A percentile compares a stretch with the other conserved stretches of the same genome.
phyloP scores from a whole-genome alignment of 1,140 invertebrate species.

The Homalodisca vitripennis region DNA sequence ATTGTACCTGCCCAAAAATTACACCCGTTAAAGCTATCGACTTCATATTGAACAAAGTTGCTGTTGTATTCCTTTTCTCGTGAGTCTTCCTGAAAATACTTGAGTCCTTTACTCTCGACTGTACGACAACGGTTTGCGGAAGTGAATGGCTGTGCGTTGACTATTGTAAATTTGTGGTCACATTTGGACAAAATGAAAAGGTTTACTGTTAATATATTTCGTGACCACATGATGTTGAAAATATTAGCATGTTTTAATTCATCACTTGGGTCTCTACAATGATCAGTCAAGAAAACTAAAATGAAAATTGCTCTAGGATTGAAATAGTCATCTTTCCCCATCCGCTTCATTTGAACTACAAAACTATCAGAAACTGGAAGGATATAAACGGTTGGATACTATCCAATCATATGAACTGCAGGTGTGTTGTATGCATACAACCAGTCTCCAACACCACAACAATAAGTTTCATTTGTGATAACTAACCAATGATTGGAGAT shows the following conservation, averaged over 20 bases:
- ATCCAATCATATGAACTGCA: no score
- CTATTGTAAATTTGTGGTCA: neutral
- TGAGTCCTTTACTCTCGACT: neutral
- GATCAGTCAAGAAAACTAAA: neutral
- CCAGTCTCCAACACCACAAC: neutral
- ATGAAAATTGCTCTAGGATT: neutral
- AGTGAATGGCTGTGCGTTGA: neutral
- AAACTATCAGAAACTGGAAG: neutral
- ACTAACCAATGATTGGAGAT: neutral
- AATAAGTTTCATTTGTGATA: neutral
- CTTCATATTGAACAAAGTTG: neutral
- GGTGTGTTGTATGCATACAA: neutral
- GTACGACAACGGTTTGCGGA: neutral
- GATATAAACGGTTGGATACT: neutral
- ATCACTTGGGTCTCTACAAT: neutral
- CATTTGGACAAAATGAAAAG: neutral
- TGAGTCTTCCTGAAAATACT: neutral
- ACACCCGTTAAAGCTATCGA: neutral
- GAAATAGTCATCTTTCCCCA: neutral
- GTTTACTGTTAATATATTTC: neutral
- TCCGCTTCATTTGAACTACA: neutral
- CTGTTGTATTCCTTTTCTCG: no score
- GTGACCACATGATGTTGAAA: neutral
- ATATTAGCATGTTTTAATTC: neutral
- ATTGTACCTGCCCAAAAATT: neutral